These are phyloP conservation scores for Diarsia dahlii DNA, from an alignment of 2,888 invertebrate species.

Conservation along the genomic window DNA sequence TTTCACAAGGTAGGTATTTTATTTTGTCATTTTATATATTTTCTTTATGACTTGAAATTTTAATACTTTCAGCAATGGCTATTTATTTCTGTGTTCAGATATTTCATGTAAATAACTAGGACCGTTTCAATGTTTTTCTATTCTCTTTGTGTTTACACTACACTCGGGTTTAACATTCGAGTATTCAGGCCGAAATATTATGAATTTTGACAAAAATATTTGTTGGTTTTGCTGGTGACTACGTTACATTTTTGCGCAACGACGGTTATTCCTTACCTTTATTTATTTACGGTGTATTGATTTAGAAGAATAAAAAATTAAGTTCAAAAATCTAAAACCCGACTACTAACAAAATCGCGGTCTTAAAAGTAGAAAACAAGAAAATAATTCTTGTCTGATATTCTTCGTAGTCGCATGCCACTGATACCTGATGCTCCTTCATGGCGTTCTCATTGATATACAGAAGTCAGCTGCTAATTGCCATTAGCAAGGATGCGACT, in stretches of 20 bases:
- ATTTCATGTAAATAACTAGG: background rate
- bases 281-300: background rate
- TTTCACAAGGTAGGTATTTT: slow-evolving; percentile 11
- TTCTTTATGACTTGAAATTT: slow-evolving; percentile 11
- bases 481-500: no score
- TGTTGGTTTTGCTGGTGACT: background rate
- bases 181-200: background rate
- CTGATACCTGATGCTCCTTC: no score
- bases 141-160: background rate
- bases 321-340: no score
- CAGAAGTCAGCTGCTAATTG: no score
- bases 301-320: no score
- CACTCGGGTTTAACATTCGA: no score
- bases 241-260: background rate
- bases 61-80: slow-evolving; percentile 6
- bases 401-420: no score
- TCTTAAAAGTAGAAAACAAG: no score
- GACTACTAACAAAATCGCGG: no score
- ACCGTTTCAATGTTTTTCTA: background rate
- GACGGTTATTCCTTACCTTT: background rate
- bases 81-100: slow-evolving; percentile 1
- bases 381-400: no score
- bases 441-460: no score
- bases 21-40: background rate
- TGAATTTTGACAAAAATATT: background rate